Base-by-base conservation (phyloP, 1,140 invertebrate genomes). In the Venustaconcha ellipsiformis region DNA sequence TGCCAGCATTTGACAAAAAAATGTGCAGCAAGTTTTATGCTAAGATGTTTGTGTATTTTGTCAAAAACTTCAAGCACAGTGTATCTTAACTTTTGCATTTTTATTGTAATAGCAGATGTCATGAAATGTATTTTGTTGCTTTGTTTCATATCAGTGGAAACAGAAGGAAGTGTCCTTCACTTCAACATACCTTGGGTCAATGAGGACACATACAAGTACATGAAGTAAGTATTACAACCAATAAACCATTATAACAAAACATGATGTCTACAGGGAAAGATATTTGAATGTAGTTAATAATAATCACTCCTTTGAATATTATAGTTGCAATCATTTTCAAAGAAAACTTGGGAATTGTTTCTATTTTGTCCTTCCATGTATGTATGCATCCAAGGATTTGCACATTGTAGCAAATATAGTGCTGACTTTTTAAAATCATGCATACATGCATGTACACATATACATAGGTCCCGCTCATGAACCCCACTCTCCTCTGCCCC, bases 131-230 rank as follows among this genome's bases (percentile, higher is more conserved):
- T n/a, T 68, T 30, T 17, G 18, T 56, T 56, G 26, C 57, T 48
- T 48, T 48, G 37, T 26, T 68, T 60, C 20, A 60, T 83, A 80
- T 72, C 74, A 86, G 85, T 72, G 63, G 60, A 73, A n/a, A 77
- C 81, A 74, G 78, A 83, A 55, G 86, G 87, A 13, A 84, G 77
- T 78, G 76, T 86, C 30, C 74, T 87, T 67, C 80, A 71, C 17
- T 81, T 86, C 13, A 81, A 83, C 74, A 72, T 86, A 2, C 87
- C 86, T n/a, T 87, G 86, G 84, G 82, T 80, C 67, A 74, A 84
- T 68, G 87, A 88, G 70, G 82, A 82, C 57, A 73, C 78, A 2
- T 86, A 85, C 59, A 71, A 78, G 37, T 86, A 80, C 68, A 78
- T 78, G 70, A 80, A 74, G 85, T 86, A 83, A 79, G 72, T 67